Conservation (phyloP, 2,888 invertebrate genomes). For the Volucella bombylans region DNA sequence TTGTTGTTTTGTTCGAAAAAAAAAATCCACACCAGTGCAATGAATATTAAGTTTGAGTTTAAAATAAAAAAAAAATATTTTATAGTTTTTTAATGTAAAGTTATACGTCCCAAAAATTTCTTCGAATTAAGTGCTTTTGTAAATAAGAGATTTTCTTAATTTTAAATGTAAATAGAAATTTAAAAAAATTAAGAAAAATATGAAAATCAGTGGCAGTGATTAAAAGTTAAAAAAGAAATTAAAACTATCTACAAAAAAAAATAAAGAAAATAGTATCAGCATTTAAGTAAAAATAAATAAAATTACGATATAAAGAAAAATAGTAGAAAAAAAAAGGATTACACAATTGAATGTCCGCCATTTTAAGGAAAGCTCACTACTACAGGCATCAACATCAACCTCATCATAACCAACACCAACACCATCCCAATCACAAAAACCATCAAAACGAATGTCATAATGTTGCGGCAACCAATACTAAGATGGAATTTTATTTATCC, state of each 20-base stretch:
- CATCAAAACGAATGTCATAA: constrained; percentile 74
- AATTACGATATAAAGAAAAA: constrained; percentile 13
- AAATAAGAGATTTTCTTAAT: constrained; percentile 15
- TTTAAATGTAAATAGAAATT: constrained; percentile 14
- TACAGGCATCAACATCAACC: constrained; percentile 48
- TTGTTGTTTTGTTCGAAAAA: constrained; percentile 28
- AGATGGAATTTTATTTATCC: constrained; percentile 66
- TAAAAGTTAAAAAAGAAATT: constrained; percentile 20
- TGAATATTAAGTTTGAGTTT: constrained; percentile 21
- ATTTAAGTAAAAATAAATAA: constrained; percentile 41
- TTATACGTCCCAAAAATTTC: not conserved
- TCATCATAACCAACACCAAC: constrained; percentile 35
- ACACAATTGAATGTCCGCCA: constrained; percentile 79
- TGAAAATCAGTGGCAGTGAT: constrained; percentile 8
- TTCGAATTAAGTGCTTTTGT: not conserved
- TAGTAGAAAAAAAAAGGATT: constrained; percentile 73
- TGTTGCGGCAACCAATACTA: constrained; percentile 74
- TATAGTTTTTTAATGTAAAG: constrained; percentile 1
- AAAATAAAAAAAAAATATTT: constrained; percentile 9
- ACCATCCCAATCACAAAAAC: constrained; percentile 19
- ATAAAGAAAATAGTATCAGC: constrained; percentile 8
- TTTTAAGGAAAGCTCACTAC: constrained; percentile 77
- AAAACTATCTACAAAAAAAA: too few species aligned
- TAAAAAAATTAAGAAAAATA: constrained; percentile 11
- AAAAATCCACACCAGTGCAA: constrained; percentile 6